Evolutionary conservation across 2,113 vertebrate species (phyloP), one percentile per base, ranked within the genome.

Genomic region (Panthera leo): DNA sequence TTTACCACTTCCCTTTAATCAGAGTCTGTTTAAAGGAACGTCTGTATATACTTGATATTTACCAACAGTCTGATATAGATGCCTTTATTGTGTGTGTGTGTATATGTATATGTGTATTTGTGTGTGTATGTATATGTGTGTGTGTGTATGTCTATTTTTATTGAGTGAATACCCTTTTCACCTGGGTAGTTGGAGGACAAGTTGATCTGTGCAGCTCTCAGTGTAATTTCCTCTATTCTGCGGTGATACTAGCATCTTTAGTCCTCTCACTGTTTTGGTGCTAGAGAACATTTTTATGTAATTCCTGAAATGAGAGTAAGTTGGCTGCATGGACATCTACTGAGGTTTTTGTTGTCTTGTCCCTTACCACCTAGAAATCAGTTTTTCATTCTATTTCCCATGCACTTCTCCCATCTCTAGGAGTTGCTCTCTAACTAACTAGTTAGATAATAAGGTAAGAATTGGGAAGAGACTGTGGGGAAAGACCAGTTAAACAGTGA

Each of bases 211-310:
- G 27, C 5, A 80, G 63, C 68, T 88, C 14, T 82, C n/a, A 71
- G 19, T 89, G 70, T 91, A 0, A 63, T 88, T 58, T 89, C 7
- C 18, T 89, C 53, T 89, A 5, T 80, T 95, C 48, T 91, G 4
- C 45, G 39, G 12, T 53, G 18, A 55, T 25, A 36, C 39, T 90
- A 75, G 42, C 51, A 82, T 85, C 53, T 94, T 91, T 31, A 68
- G 67, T 87, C 36, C 29, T 91, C n/a, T 76, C 67, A 82, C 53
- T 85, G 55, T 88, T 83, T 89, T 68, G 58, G 51, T 68, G 21
- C 19, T 92, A 34, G 61, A 89, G 53, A 84, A 80, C 48, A 27
- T 85, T 76, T 96, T 96, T 63, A 58, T 90, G 61, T 53, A 70
- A 36, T 96, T 71, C 61, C 51, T 61, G 65, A 80, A 53, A 82